phyloP scores from a whole-genome alignment of 23 tunicate genomes.

The Styela plicata region DNA sequence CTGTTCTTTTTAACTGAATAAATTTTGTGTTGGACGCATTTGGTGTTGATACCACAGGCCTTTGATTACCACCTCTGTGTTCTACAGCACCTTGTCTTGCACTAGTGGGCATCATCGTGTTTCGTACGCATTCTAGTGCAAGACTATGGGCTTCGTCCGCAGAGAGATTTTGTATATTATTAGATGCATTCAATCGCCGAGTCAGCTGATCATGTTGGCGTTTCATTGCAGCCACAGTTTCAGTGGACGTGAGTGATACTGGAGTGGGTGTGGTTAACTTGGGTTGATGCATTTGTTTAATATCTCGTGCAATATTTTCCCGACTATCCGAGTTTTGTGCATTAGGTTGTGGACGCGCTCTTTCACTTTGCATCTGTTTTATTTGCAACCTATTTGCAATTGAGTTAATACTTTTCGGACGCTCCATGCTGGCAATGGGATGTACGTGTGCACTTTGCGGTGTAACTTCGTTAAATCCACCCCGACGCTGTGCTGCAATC shows the following conservation, averaged over 20 bases:
- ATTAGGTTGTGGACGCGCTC: background rate
- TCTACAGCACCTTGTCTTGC: background rate
- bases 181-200: constrained; percentile 2
- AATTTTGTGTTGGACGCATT: background rate
- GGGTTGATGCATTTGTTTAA: background rate
- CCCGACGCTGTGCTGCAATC: background rate
- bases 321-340: background rate
- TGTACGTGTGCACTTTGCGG: background rate
- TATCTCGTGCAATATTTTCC: background rate
- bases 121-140: background rate
- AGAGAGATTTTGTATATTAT: background rate
- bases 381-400: constrained; percentile 26
- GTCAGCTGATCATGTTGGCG: background rate
- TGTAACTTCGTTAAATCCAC: background rate
- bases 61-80: too few relatives aligned
- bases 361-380: background rate
- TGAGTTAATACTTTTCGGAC: constrained; percentile 26
- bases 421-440: background rate
- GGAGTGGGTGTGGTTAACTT: background rate
- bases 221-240: constrained; percentile 6
- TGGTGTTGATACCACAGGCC: background rate
- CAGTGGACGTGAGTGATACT: background rate
- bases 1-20: too few relatives aligned
- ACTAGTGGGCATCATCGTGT: background rate
- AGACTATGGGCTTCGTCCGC: background rate